Percentiles rank a stretch among this genome's conserved stretches.
Conservation (phyloP, 2,888 invertebrate species). For the Drosophila anomelani region DNA sequence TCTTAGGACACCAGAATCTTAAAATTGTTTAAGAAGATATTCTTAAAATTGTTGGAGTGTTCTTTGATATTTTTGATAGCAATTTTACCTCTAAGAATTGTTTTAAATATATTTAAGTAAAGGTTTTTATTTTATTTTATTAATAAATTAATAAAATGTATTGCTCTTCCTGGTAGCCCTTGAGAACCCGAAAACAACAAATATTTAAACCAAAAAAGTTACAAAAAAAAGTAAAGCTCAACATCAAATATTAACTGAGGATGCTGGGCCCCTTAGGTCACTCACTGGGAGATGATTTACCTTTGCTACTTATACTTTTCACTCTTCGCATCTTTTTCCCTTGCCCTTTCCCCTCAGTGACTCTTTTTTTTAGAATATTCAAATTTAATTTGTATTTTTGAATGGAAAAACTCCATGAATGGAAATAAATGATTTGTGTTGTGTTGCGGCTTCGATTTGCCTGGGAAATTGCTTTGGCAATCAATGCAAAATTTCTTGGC, state of each 20-base stretch:
- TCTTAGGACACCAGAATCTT: not conserved
- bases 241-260: constrained; percentile 47
- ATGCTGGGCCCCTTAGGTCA: constrained; percentile 20
- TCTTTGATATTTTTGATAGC: not conserved
- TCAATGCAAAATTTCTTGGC: constrained; percentile 8
- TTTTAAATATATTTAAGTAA: not conserved
- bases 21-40: not conserved
- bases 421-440: constrained; percentile 17
- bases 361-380: not conserved
- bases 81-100: not conserved
- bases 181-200: not conserved
- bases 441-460: constrained; percentile 11
- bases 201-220: not conserved
- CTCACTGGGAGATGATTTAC: constrained; percentile 8
- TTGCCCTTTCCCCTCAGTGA: not conserved
- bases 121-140: too few relatives aligned
- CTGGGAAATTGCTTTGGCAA: constrained; percentile 9
- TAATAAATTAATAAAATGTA: not conserved
- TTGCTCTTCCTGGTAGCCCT: too few relatives aligned
- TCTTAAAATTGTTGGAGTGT: not conserved
- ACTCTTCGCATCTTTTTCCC: not conserved
- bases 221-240: not conserved
- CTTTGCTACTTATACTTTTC: constrained; percentile 21
- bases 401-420: constrained; percentile 3
- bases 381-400: constrained; percentile 28